phyloP scores from a whole-genome alignment of 2,888 invertebrate genomes.

The Lepidocyrtoides sp. region DNA sequence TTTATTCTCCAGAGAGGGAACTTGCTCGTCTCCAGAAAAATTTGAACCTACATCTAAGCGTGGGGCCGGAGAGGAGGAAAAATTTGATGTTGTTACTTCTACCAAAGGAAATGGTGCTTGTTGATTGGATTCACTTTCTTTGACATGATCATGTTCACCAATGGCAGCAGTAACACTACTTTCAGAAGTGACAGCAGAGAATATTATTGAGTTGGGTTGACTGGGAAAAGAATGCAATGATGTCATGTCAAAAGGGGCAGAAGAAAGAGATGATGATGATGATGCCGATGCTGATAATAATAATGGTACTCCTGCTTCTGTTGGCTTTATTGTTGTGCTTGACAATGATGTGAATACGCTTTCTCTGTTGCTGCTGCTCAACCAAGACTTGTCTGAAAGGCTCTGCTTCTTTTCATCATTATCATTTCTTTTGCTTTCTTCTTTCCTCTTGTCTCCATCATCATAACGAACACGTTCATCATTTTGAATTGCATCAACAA shows the following conservation, averaged over 20 bases:
- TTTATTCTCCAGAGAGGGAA: slow-evolving; percentile 49
- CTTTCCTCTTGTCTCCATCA: slow-evolving; percentile 51
- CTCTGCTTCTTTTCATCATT: slow-evolving; percentile 14
- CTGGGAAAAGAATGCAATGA: slow-evolving; percentile 54
- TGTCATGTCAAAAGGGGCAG: slow-evolving; percentile 59
- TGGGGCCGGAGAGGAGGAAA: slow-evolving; percentile 37
- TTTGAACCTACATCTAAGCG: neutral
- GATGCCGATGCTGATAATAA: slow-evolving; percentile 35
- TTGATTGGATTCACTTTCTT: slow-evolving; percentile 70
- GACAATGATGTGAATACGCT: slow-evolving; percentile 60
- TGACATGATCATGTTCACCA: slow-evolving; percentile 57
- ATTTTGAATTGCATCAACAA: slow-evolving; percentile 42
- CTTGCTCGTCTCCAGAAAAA: neutral
- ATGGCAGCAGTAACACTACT: neutral
- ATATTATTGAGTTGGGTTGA: slow-evolving; percentile 17
- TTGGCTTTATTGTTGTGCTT: slow-evolving; percentile 61
- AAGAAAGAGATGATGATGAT: slow-evolving; percentile 35
- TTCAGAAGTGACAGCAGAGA: slow-evolving; percentile 7
- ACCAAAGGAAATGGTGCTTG: slow-evolving; percentile 56
- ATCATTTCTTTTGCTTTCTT: neutral
- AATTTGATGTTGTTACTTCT: slow-evolving; percentile 56
- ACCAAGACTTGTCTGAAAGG: slow-evolving; percentile 25
- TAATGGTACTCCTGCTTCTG: slow-evolving; percentile 9
- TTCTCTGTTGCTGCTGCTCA: neutral
- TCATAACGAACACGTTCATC: neutral